phyloP scores from a whole-genome alignment of 2,888 invertebrate genomes.

The Archips crataeganus region DNA sequence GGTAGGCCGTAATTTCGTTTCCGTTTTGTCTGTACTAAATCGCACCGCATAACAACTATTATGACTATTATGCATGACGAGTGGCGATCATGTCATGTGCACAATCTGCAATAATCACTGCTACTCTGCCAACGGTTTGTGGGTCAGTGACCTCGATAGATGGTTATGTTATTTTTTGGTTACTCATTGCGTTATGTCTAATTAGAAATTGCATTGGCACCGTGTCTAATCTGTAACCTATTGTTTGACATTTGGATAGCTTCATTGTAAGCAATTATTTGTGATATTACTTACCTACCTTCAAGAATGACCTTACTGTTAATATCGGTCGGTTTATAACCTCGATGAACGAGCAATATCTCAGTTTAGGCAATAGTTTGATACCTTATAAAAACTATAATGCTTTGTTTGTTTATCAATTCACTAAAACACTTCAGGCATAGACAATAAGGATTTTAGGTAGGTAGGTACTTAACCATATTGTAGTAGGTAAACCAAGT shows the following conservation, averaged over 20 bases:
- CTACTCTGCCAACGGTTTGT: slow-evolving; percentile 62
- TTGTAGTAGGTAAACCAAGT: too few relatives aligned
- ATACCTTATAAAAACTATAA: not conserved
- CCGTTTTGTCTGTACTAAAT: not conserved
- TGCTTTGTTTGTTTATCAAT: too few relatives aligned
- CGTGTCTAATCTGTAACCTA: slow-evolving; percentile 58
- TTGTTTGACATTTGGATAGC: slow-evolving; percentile 76
- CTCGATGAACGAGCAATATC: not conserved
- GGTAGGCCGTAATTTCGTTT: slow-evolving; percentile 23
- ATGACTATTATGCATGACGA: slow-evolving; percentile 60
- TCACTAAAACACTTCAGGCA: too few relatives aligned
- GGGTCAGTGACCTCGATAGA: slow-evolving; percentile 73
- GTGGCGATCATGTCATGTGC: slow-evolving; percentile 68
- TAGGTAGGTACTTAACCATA: too few relatives aligned
- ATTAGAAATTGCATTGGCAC: slow-evolving; percentile 66
- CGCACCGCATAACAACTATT: slow-evolving; percentile 1
- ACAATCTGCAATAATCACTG: slow-evolving; percentile 48
- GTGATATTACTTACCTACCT: slow-evolving; percentile 21
- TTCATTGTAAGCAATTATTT: slow-evolving; percentile 57
- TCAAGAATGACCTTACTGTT: slow-evolving; percentile 31
- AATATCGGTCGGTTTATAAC: slow-evolving; percentile 1
- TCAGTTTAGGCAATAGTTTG: not conserved
- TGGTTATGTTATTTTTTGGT: slow-evolving; percentile 53
- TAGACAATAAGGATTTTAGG: too few relatives aligned
- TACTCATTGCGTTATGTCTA: slow-evolving; percentile 62